A percentile compares a stretch with the other conserved stretches of the same genome.
Evolutionary conservation across 2,113 vertebrate species (phyloP).

Genomic region (Todiramphus chloris): DNA sequence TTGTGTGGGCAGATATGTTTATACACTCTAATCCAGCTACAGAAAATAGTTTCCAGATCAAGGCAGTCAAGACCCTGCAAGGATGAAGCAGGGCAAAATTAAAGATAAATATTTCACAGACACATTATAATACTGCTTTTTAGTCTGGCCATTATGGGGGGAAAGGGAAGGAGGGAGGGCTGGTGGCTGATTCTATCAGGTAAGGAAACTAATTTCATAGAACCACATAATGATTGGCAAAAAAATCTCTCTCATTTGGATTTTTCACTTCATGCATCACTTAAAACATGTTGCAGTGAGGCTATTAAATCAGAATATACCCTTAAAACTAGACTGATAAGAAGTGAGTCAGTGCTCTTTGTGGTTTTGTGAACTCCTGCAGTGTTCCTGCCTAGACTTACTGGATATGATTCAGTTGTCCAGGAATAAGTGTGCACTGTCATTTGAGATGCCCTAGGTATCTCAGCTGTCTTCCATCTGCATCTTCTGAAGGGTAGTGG

Average conservation of each 20-base stretch:
- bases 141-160: not conserved
- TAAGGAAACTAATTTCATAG: not conserved
- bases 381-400: not conserved
- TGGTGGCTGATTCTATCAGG: not conserved
- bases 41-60: not conserved
- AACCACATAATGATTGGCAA: not conserved
- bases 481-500: not conserved
- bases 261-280: not conserved
- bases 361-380: not conserved
- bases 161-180: rapidly evolving
- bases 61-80: not conserved
- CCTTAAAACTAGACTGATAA: not conserved
- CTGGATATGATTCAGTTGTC: not conserved
- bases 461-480: not conserved
- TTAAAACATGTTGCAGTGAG: not conserved
- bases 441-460: not conserved
- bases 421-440: not conserved
- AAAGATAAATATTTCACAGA: not conserved
- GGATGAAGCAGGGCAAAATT: not conserved
- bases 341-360: not conserved
- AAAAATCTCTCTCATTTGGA: not conserved
- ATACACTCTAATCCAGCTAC: not conserved
- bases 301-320: not conserved
- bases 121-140: not conserved
- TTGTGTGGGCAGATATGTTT: not conserved